phyloP scores from a whole-genome alignment of 1,140 invertebrate genomes.

The Apolygus lucorum region DNA sequence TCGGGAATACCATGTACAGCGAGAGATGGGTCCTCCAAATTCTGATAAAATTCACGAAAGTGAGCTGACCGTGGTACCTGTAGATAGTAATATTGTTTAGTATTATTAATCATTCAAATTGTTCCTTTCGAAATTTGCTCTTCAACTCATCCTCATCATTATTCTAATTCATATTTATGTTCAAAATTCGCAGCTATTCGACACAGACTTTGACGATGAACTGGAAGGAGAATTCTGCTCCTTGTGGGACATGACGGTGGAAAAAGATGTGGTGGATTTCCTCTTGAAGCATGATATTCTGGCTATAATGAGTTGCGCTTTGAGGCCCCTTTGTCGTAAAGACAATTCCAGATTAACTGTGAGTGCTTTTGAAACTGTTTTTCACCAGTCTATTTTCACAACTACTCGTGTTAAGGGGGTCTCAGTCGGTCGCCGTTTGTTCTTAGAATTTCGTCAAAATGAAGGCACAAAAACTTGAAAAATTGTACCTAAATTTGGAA shows the following conservation, averaged over 20 bases:
- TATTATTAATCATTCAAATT: not conserved
- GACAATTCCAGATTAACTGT: slow-evolving; percentile 48
- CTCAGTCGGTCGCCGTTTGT: no score
- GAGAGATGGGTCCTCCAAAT: slow-evolving; percentile 60
- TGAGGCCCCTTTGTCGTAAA: not conserved
- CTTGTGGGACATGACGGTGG: slow-evolving; percentile 68
- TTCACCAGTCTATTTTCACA: no score
- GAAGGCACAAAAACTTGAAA: no score
- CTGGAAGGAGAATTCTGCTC: slow-evolving; percentile 60
- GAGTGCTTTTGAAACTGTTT: no score
- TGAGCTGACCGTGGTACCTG: no score
- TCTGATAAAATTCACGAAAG: slow-evolving; percentile 44
- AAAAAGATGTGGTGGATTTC: slow-evolving; percentile 58
- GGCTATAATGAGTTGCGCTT: slow-evolving; percentile 42
- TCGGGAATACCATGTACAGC: slow-evolving; percentile 66
- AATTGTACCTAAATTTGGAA: no score
- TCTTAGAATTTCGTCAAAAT: no score
- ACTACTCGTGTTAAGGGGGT: no score
- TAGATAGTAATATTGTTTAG: no score
- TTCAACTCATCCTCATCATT: not conserved
- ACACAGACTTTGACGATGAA: slow-evolving; percentile 43
- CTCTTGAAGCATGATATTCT: slow-evolving; percentile 54
- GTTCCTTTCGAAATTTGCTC: no score
- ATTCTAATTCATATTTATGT: no score
- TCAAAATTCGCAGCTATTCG: slow-evolving; percentile 36